Evolutionary conservation across 2,797 vertebrate species (phyloP).

Genomic region (Scyliorhinus canicula): DNA sequence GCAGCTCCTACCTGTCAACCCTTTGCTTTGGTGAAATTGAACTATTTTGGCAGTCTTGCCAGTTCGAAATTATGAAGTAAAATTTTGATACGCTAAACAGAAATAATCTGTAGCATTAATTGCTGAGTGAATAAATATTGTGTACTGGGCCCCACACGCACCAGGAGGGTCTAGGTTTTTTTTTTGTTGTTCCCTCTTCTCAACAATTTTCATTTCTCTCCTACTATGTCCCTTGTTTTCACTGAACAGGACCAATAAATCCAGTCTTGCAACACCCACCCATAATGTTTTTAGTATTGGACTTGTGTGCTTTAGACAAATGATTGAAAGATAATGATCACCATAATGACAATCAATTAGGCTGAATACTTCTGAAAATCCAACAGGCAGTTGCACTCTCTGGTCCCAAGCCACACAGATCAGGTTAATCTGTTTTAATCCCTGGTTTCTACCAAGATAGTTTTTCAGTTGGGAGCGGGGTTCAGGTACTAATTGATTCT

Average conservation of each 20-base stretch:
- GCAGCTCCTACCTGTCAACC: neutral
- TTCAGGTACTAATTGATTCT: neutral
- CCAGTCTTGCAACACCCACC: neutral
- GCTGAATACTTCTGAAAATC: no score
- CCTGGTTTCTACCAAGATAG: no score
- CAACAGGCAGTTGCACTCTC: no score
- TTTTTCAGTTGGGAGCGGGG: no score
- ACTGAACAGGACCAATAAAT: neutral
- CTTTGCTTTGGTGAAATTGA: neutral
- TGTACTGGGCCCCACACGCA: no score
- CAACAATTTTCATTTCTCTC: neutral
- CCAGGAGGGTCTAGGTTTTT: neutral
- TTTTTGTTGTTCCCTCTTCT: neutral
- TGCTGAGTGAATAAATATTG: no score
- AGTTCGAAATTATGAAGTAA: neutral
- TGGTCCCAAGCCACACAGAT: no score
- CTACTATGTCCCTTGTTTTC: neutral
- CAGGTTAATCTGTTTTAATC: no score
- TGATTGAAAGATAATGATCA: no score
- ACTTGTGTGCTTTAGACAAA: neutral
- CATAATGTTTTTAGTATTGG: neutral
- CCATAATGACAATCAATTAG: no score
- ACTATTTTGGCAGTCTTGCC: neutral
- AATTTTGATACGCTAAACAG: neutral
- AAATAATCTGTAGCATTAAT: neutral